These are phyloP conservation scores for Thaumatotibia leucotreta DNA, from an alignment of 1,140 invertebrate genomes.

Conservation along the genomic window DNA sequence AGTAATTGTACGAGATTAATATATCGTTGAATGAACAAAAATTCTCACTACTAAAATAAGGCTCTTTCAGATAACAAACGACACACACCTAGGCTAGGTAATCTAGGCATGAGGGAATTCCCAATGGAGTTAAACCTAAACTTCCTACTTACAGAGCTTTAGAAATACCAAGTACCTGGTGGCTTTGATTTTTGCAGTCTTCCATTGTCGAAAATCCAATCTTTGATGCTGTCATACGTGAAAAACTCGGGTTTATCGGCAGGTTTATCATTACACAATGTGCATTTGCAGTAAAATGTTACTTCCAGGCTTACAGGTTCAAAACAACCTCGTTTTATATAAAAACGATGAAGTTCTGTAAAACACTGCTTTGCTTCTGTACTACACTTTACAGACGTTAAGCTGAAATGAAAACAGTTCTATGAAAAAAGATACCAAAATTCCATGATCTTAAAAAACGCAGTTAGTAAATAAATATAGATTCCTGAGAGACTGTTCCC, in stretches of 20 bases:
- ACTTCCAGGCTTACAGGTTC: slow-evolving; percentile 36
- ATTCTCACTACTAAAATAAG: too few relatives aligned
- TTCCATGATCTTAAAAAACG: too few relatives aligned
- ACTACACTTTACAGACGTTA: not conserved
- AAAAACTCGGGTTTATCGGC: slow-evolving; percentile 41
- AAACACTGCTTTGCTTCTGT: slow-evolving; percentile 29
- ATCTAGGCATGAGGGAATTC: too few relatives aligned
- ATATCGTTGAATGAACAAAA: too few relatives aligned
- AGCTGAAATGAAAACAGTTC: not conserved
- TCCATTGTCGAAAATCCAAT: slow-evolving; percentile 53
- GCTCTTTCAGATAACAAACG: too few relatives aligned
- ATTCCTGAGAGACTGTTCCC: too few relatives aligned
- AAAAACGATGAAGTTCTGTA: slow-evolving; percentile 43
- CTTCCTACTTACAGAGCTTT: not conserved
- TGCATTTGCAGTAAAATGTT: slow-evolving; percentile 56
- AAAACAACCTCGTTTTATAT: slow-evolving; percentile 51
- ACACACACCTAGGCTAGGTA: too few relatives aligned
- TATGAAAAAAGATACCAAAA: too few relatives aligned
- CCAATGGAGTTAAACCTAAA: too few relatives aligned
- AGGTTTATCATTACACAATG: slow-evolving; percentile 56
- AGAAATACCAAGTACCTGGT: not conserved
- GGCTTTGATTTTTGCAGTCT: slow-evolving; percentile 31
- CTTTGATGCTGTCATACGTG: slow-evolving; percentile 39
- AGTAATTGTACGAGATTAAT: too few relatives aligned
- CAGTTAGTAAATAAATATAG: too few relatives aligned